Conservation (phyloP, 2,113 vertebrate genomes). For the Aleadryas rufinucha region DNA sequence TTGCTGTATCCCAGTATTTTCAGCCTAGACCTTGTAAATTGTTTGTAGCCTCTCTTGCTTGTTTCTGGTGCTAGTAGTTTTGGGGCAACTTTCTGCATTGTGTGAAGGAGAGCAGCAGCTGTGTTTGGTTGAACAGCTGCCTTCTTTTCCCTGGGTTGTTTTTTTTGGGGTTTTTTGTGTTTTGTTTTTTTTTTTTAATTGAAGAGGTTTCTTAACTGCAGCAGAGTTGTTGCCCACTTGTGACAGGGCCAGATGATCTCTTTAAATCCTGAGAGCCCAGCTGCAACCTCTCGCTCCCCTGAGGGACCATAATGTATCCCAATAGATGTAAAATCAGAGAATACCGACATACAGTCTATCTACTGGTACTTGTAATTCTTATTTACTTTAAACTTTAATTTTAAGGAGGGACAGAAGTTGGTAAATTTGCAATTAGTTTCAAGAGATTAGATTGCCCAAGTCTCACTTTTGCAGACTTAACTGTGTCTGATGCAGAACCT, state of each 20-base stretch:
- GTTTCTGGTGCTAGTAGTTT: neutral
- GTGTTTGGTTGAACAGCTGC: neutral
- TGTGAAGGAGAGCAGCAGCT: neutral
- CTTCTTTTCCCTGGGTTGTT: neutral
- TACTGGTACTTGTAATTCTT: neutral
- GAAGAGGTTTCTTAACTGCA: neutral
- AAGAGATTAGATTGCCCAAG: neutral
- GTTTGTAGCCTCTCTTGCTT: neutral
- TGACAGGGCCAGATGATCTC: neutral
- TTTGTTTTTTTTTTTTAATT: neutral
- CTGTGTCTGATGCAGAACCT: neutral
- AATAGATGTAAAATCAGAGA: neutral
- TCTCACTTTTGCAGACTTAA: neutral
- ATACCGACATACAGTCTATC: neutral
- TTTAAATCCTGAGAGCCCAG: neutral
- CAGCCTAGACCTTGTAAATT: neutral
- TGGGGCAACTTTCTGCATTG: neutral
- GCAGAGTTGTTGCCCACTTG: neutral
- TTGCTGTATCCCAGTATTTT: neutral
- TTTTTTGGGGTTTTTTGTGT: too few species aligned
- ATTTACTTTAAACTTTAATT: neutral
- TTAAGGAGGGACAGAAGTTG: neutral
- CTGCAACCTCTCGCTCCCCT: neutral
- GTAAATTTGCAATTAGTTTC: neutral
- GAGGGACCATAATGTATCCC: neutral